Conservation (phyloP, 2,888 invertebrate species). For the Pegoplata infirma region DNA sequence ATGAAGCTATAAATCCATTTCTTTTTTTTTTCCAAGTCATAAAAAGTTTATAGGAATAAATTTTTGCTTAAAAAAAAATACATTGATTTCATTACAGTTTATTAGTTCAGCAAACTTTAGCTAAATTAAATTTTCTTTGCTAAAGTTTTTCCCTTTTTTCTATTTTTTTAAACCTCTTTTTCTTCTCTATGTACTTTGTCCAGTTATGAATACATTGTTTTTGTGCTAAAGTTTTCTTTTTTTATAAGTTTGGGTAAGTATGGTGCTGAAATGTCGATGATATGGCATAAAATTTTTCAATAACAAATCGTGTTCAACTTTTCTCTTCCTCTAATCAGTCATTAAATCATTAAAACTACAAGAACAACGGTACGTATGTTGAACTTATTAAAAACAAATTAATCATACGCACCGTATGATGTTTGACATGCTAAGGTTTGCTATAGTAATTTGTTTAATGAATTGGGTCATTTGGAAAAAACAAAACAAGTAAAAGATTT, state of each 20-base stretch:
- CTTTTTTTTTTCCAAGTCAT: no score
- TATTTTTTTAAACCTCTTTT: background rate
- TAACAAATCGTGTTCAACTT: conserved; percentile 5
- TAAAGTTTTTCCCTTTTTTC: background rate
- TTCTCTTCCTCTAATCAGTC: no score
- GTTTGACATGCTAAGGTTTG: conserved; percentile 12
- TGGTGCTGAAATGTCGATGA: background rate
- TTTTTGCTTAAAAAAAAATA: no score
- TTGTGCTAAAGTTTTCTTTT: background rate
- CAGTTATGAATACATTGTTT: background rate
- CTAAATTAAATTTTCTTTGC: background rate
- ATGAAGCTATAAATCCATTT: no score
- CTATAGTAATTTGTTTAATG: no score
- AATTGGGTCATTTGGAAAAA: background rate
- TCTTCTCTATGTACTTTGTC: background rate
- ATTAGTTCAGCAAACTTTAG: background rate
- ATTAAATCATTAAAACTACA: conserved; percentile 15
- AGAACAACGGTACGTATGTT: background rate
- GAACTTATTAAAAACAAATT: conserved; percentile 51
- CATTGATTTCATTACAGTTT: background rate
- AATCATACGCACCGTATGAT: conserved; percentile 42
- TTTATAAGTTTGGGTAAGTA: background rate
- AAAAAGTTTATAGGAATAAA: no score
- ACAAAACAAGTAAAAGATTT: no score
- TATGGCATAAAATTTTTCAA: conserved; percentile 1